Evolutionary conservation across 2,113 vertebrate genomes (phyloP).

Genomic region (Otolemur garnettii): DNA sequence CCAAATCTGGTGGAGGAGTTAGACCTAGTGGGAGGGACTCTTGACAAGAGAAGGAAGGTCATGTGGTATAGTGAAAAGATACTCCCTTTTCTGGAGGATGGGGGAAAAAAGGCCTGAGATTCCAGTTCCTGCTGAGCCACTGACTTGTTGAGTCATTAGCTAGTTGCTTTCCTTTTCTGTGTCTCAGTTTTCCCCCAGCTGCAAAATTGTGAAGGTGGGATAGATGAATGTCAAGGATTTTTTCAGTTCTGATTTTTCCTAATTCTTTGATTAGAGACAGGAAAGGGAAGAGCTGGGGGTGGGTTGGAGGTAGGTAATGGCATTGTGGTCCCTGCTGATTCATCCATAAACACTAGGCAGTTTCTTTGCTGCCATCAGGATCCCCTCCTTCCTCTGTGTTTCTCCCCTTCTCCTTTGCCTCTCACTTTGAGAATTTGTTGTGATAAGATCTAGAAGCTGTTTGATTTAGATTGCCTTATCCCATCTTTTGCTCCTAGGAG

Average conservation of each 20-base stretch:
- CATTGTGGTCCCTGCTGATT: not conserved
- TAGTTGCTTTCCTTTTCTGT: slow-evolving; percentile 45
- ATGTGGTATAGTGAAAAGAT: not conserved
- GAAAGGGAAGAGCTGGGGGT: slow-evolving; percentile 44
- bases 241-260: slow-evolving; percentile 47
- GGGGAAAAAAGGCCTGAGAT: not conserved
- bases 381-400: not conserved
- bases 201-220: slow-evolving; percentile 22
- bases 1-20: not conserved
- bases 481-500: not conserved
- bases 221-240: slow-evolving; percentile 45
- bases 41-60: not conserved
- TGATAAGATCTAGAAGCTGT: slow-evolving; percentile 57
- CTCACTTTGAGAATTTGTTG: slow-evolving; percentile 31
- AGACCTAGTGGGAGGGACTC: not conserved
- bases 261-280: slow-evolving; percentile 53
- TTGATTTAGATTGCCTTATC: slow-evolving; percentile 55
- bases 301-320: slow-evolving; percentile 48
- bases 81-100: not conserved
- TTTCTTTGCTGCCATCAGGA: slow-evolving; percentile 31
- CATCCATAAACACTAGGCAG: slow-evolving; percentile 41
- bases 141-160: not conserved
- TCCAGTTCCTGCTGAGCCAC: not conserved
- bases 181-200: slow-evolving; percentile 49
- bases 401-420: not conserved